A percentile compares a stretch with the other conserved stretches of the same genome.
Evolutionary conservation across 2,113 vertebrate species (phyloP).

Genomic region (Neodon shergylaensis): DNA sequence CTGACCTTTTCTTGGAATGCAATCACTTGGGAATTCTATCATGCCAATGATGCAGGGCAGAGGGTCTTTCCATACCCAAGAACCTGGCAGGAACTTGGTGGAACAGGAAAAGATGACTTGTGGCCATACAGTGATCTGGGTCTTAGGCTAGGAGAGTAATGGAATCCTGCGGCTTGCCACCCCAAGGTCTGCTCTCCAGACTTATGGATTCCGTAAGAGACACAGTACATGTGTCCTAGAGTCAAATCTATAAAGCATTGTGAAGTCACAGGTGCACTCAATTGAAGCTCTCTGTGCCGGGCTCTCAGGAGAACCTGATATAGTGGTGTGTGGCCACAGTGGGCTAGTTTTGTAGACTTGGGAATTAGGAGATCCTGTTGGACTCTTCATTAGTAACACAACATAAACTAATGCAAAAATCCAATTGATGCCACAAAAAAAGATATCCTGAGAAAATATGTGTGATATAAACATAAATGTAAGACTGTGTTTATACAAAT

Average conservation of each 20-base stretch:
- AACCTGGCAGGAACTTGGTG: not conserved
- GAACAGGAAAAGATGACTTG: not conserved
- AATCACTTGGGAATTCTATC: slow-evolving; percentile 48
- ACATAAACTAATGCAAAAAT: not conserved
- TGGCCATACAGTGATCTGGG: not conserved
- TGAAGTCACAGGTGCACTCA: not conserved
- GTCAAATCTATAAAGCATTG: slow-evolving; percentile 10
- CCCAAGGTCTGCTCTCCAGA: not conserved
- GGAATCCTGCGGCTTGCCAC: not conserved
- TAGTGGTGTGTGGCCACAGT: not conserved
- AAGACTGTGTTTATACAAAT: slow-evolving; percentile 61
- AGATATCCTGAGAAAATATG: slow-evolving; percentile 41
- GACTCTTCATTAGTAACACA: slow-evolving; percentile 41
- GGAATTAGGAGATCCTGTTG: not conserved
- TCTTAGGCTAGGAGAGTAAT: not conserved
- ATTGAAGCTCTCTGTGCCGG: not conserved
- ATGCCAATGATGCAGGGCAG: not conserved
- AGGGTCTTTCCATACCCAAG: not conserved
- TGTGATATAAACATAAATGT: slow-evolving; percentile 53
- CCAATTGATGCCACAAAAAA: slow-evolving; percentile 57
- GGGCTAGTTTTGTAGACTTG: not conserved
- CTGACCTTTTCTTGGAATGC: slow-evolving; percentile 13
- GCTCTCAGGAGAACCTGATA: not conserved
- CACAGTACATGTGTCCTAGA: not conserved
- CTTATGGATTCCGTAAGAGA: not conserved